Evolutionary conservation across 2,888 invertebrate genomes (phyloP).

Genomic region (Ectobius pallidus): DNA sequence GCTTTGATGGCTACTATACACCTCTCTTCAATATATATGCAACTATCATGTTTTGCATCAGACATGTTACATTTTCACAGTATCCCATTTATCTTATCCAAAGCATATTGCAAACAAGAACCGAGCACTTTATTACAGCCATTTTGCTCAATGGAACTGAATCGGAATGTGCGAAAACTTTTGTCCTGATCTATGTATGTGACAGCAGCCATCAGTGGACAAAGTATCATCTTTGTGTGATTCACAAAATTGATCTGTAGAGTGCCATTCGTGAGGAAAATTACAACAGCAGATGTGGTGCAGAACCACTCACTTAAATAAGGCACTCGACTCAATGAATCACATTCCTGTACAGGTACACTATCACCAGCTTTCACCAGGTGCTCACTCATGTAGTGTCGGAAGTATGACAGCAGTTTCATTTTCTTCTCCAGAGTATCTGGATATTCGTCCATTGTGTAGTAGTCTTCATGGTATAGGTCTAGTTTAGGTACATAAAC

Average conservation of each 20-base stretch:
- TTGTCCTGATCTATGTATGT: conserved; percentile 94
- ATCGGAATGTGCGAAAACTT: conserved; percentile 90
- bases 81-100: conserved; percentile 66
- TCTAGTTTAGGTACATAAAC: too few species aligned
- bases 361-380: conserved; percentile 91
- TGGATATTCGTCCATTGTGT: conserved; percentile 84
- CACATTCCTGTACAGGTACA: conserved; percentile 78
- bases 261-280: conserved; percentile 97
- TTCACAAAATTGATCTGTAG: conserved; percentile 97
- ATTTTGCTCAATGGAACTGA: conserved; percentile 79
- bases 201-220: conserved; percentile 96
- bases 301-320: conserved; percentile 97
- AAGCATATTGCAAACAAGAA: conserved; percentile 84
- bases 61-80: too few species aligned
- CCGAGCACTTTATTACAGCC: conserved; percentile 85
- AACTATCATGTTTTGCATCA: too few species aligned
- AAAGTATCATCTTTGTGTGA: conserved; percentile 97
- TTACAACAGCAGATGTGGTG: conserved; percentile 92
- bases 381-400: conserved; percentile 98
- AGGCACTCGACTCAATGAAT: conserved; percentile 90
- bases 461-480: conserved; percentile 71
- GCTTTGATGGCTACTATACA: too few species aligned
- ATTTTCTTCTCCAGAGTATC: conserved; percentile 89
- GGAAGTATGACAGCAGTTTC: conserved; percentile 94
- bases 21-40: too few species aligned